Evolutionary conservation across 2,797 vertebrate species (phyloP).

Genomic region (Gymnothorax reevesii): DNA sequence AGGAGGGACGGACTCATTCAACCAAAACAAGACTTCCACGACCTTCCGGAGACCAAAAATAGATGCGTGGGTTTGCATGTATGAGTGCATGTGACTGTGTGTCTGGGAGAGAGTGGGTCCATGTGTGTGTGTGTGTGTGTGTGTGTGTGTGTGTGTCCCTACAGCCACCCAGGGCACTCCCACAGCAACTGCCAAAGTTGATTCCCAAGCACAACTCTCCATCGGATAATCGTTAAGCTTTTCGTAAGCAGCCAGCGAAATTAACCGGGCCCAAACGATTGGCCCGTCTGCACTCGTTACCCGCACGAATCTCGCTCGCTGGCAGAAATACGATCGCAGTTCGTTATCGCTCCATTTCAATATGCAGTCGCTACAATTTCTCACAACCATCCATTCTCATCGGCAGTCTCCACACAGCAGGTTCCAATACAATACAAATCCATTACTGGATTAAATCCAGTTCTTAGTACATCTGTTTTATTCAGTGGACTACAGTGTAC

Average conservation of each 20-base stretch:
- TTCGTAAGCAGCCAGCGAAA: not conserved
- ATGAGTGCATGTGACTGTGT: constrained; percentile 14
- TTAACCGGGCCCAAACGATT: not conserved
- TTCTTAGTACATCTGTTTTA: not conserved
- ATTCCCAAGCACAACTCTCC: not conserved
- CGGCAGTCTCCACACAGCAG: not conserved
- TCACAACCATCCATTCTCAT: not conserved
- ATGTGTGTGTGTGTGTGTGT: constrained; percentile 33
- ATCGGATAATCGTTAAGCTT: not conserved
- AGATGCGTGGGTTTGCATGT: constrained; percentile 12
- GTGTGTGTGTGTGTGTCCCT: constrained; percentile 29
- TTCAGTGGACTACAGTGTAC: not conserved
- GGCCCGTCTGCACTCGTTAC: not conserved
- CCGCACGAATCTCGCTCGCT: not conserved
- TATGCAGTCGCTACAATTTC: not conserved
- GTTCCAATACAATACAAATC: not conserved
- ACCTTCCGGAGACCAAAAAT: not conserved
- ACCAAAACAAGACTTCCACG: not conserved
- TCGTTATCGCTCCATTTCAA: not conserved
- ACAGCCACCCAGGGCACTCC: not conserved
- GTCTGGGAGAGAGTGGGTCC: constrained; percentile 28
- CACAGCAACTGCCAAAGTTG: not conserved
- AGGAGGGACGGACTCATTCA: not conserved
- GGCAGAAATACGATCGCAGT: not conserved
- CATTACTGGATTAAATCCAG: not conserved